Evolutionary conservation across 2,888 invertebrate genomes (phyloP), one percentile per base, ranked within the genome.

Genomic region (Mesochorus sp.): DNA sequence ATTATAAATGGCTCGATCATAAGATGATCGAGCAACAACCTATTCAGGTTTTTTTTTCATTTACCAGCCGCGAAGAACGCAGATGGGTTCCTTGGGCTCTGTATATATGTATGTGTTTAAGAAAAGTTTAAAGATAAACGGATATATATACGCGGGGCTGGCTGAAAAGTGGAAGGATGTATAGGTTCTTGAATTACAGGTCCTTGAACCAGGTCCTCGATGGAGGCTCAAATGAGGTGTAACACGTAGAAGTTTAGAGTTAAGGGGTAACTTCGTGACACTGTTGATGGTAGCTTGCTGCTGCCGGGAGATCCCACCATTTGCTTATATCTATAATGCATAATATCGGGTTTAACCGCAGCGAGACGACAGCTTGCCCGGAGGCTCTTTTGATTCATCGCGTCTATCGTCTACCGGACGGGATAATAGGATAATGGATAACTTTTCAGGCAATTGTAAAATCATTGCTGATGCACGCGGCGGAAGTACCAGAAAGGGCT

Each of bases 171-270:
- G 3, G 49, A 19, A 55, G 24, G n/a, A 49, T 39, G 28, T n/a
- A n/a, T n/a, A n/a, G n/a, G n/a, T n/a, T n/a, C n/a, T n/a, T n/a
- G n/a, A n/a, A n/a, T n/a, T n/a, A n/a, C n/a, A n/a, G n/a, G n/a
- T 39, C 24, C 37, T 0, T 26, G 34, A 14, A 64, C 62, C 53
- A 66, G 44, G 61, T 28, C 68, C 47, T 42, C 44, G 70, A 74
- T 78, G 59, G 59, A 70, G 59, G 74, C 59, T 59, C 74, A 78
- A 78, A 74, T 70, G 74, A 78, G 74, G 74, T 70, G 78, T 78
- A 66, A 78, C 70, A 28, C 34, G 24, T 51, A 28, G 64, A 66
- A 64, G 64, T 51, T 57, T 28, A 24, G 71, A 74, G 78, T 70
- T 70, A 64, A 44, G n/a, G n/a, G 10, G 57, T 44, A 66, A 74